A percentile compares a stretch with the other conserved stretches of the same genome.
Evolutionary conservation across 2,113 vertebrate genomes (phyloP).

Genomic region (Ciconia stormi): DNA sequence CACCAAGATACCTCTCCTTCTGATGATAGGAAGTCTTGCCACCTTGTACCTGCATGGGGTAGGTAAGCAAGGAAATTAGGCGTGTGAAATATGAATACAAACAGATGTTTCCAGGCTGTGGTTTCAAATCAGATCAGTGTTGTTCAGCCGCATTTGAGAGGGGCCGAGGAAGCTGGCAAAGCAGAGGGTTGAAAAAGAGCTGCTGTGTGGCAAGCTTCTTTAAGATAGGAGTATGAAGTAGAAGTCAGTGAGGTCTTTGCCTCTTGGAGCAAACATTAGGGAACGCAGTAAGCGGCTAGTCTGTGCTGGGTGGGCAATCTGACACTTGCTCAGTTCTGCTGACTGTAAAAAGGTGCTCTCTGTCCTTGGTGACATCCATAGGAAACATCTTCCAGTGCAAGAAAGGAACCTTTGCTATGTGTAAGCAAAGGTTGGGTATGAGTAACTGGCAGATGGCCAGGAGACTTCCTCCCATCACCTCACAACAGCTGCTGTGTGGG

Average conservation of each 20-base stretch:
- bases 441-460: not conserved
- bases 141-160: not conserved
- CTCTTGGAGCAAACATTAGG: not conserved
- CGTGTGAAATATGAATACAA: not conserved
- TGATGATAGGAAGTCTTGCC: not conserved
- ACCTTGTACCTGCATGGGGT: not conserved
- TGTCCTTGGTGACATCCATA: not conserved
- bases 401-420: not conserved
- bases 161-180: not conserved
- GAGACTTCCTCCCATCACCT: not conserved
- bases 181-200: not conserved
- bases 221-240: not conserved
- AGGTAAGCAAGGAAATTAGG: not conserved
- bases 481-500: not conserved
- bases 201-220: not conserved
- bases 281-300: not conserved
- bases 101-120: not conserved
- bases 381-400: not conserved
- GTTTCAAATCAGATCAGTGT: not conserved
- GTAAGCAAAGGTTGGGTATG: not conserved
- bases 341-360: not conserved
- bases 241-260: not conserved
- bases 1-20: not conserved
- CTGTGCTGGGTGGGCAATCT: not conserved
- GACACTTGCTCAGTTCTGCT: not conserved